Conservation (phyloP, 2,113 vertebrate species). For the Athene noctua region DNA sequence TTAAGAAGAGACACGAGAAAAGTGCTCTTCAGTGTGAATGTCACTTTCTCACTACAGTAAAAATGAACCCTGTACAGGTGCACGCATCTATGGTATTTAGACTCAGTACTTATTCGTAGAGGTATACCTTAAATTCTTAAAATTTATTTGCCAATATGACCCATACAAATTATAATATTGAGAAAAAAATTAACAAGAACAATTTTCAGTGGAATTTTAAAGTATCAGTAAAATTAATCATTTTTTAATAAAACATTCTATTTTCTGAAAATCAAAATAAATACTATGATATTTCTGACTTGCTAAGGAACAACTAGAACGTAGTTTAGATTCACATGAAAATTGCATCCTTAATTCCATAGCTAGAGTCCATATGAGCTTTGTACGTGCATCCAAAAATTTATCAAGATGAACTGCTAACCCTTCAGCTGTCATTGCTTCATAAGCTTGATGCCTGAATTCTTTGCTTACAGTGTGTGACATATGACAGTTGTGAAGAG, state of each 20-base stretch:
- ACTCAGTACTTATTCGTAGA: background rate
- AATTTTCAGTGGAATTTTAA: background rate
- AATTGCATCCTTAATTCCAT: background rate
- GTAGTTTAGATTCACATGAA: background rate
- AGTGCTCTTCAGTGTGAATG: background rate
- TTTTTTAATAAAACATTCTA: background rate
- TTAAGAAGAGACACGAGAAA: background rate
- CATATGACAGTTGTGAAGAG: background rate
- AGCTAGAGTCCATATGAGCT: background rate
- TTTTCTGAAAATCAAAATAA: background rate
- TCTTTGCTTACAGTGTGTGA: background rate
- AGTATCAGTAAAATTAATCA: background rate
- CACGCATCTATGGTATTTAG: rapidly evolving
- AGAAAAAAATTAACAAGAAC: background rate
- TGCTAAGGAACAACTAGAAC: background rate
- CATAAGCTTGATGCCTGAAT: background rate
- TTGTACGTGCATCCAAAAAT: background rate
- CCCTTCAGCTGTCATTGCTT: background rate
- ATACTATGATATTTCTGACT: background rate
- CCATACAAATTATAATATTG: background rate
- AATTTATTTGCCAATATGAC: background rate
- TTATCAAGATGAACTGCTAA: background rate
- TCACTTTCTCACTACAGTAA: background rate
- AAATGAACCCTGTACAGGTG: background rate
- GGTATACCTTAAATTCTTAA: background rate